Conservation (phyloP, 2,888 invertebrate species). For the Acanthopleura granulata region DNA sequence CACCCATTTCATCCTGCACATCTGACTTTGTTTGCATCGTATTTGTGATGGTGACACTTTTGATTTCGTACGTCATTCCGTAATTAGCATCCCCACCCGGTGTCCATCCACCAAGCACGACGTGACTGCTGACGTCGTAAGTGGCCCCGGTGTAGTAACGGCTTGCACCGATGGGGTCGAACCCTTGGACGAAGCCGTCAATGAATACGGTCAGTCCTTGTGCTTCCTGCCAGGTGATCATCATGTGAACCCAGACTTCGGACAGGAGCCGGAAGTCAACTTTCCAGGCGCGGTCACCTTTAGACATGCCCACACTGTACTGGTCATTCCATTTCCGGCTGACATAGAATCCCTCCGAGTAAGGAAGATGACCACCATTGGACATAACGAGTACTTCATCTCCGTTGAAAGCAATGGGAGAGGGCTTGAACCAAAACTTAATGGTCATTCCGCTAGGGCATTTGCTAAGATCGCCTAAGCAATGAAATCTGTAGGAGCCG, state of each 20-base stretch:
- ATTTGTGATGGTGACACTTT: constrained; percentile 1
- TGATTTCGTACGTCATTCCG: constrained; percentile 28
- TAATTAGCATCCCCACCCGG: constrained; percentile 28
- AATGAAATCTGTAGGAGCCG: constrained; percentile 59
- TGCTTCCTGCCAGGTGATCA: constrained; percentile 39
- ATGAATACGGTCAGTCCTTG: constrained; percentile 46
- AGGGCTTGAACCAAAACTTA: constrained; percentile 46
- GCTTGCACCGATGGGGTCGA: constrained; percentile 18
- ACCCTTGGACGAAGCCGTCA: constrained; percentile 43
- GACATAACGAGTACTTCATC: constrained; percentile 47
- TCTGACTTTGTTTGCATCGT: not conserved
- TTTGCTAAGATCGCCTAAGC: constrained; percentile 58
- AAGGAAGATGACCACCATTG: constrained; percentile 55
- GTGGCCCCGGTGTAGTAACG: constrained; percentile 30
- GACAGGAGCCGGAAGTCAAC: constrained; percentile 41
- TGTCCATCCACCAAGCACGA: constrained; percentile 24
- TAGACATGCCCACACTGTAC: constrained; percentile 56
- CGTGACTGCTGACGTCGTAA: constrained; percentile 23
- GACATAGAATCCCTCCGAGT: constrained; percentile 60
- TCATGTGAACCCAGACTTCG: constrained; percentile 42
- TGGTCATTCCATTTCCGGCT: constrained; percentile 54
- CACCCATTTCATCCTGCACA: not conserved
- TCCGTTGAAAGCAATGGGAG: constrained; percentile 30
- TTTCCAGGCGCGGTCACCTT: constrained; percentile 43
- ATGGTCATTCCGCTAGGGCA: constrained; percentile 58